Evolutionary conservation across 2,888 invertebrate species (phyloP).

Genomic region (Drosophila falleni): DNA sequence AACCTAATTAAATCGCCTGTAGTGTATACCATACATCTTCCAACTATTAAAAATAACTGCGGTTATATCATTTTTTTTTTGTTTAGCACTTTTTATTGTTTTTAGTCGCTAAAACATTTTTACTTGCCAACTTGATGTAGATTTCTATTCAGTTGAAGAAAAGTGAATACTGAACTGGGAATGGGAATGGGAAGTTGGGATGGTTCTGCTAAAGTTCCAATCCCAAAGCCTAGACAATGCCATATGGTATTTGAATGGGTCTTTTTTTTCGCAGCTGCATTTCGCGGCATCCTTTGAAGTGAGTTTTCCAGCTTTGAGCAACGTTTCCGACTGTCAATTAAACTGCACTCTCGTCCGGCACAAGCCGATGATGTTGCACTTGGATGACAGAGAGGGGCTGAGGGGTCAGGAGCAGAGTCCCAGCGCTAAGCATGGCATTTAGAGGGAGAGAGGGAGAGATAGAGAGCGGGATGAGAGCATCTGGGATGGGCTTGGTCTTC

Average conservation of each 20-base stretch:
- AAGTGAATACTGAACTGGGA: not conserved
- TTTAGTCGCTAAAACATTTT: not conserved
- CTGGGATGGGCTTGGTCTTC: conserved; percentile 16
- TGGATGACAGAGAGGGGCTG: not conserved
- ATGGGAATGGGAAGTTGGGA: not conserved
- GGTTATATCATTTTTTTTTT: not conserved
- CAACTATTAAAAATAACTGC: not conserved
- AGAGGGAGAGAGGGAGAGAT: conserved; percentile 28
- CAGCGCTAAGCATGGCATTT: conserved; percentile 58
- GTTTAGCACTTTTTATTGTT: not conserved
- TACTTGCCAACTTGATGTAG: conserved; percentile 2
- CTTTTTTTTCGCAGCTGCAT: conserved; percentile 41
- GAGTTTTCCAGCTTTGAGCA: conserved; percentile 59
- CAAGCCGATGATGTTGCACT: conserved; percentile 54
- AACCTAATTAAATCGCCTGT: not conserved
- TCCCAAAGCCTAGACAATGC: conserved; percentile 49
- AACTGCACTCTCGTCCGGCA: conserved; percentile 61
- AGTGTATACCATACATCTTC: not conserved
- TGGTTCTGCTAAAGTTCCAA: not conserved
- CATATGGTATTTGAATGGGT: conserved; percentile 44
- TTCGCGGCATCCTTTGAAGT: conserved; percentile 64
- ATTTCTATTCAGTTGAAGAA: conserved; percentile 2
- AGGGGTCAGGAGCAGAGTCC: not conserved
- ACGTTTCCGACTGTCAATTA: conserved; percentile 66
- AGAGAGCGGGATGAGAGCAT: conserved; percentile 20